These are phyloP conservation scores for Diarsia mendica DNA, from an alignment of 2,888 invertebrate genomes.

Conservation along the genomic window DNA sequence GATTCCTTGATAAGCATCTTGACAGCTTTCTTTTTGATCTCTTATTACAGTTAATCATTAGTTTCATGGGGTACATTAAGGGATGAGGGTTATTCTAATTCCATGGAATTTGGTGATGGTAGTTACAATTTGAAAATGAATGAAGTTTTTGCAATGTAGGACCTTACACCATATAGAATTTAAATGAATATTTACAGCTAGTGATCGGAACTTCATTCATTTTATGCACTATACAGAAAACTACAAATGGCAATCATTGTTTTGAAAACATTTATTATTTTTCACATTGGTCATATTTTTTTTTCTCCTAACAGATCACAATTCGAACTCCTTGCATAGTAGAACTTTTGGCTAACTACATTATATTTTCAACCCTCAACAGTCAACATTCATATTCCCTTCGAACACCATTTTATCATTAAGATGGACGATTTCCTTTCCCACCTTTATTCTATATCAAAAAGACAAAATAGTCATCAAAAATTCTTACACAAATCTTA, in stretches of 20 bases:
- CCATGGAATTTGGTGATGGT: slow-evolving; percentile 61
- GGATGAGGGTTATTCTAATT: slow-evolving; percentile 65
- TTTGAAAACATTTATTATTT: slow-evolving; percentile 88
- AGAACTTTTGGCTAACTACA: slow-evolving; percentile 77
- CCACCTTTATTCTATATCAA: slow-evolving; percentile 74
- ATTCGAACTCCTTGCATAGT: slow-evolving; percentile 76
- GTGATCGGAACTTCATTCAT: slow-evolving; percentile 70
- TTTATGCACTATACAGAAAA: slow-evolving; percentile 72
- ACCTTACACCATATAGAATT: slow-evolving; percentile 18
- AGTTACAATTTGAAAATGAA: slow-evolving; percentile 67
- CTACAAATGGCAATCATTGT: slow-evolving; percentile 74
- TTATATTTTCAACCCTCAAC: slow-evolving; percentile 67
- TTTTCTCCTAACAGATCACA: slow-evolving; percentile 83
- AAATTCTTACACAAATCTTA: slow-evolving; percentile 86
- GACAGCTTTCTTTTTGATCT: slow-evolving; percentile 87
- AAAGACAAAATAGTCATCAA: slow-evolving; percentile 86
- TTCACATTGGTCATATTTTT: slow-evolving; percentile 87
- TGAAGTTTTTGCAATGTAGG: slow-evolving; percentile 58
- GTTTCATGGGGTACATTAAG: slow-evolving; percentile 62
- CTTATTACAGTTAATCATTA: slow-evolving; percentile 67
- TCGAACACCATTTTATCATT: slow-evolving; percentile 68
- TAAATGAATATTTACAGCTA: slow-evolving; percentile 29
- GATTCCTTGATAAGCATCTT: slow-evolving; percentile 88
- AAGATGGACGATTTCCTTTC: slow-evolving; percentile 80
- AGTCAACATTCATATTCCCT: slow-evolving; percentile 69